Evolutionary conservation across 2,113 vertebrate genomes (phyloP).

Genomic region (Scomber japonicus): DNA sequence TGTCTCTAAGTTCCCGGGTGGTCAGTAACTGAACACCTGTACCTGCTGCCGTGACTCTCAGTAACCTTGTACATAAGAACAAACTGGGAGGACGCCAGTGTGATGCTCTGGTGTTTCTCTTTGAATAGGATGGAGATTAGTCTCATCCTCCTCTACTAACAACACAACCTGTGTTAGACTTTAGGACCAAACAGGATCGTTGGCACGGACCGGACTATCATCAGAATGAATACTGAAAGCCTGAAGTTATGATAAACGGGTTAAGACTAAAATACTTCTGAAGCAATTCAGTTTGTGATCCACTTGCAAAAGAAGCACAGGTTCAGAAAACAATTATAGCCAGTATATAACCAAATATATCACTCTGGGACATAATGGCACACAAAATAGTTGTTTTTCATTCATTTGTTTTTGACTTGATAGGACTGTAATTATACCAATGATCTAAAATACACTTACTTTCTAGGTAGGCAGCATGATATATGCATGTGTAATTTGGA

Average conservation of each 20-base stretch:
- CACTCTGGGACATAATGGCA: too few species aligned
- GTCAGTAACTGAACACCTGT: conserved; percentile 74
- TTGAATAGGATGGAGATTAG: background rate
- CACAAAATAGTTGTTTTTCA: too few species aligned
- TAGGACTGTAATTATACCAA: too few species aligned
- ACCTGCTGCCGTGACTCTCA: conserved; percentile 49
- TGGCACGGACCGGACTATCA: background rate
- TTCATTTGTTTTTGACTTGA: too few species aligned
- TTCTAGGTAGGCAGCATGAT: too few species aligned
- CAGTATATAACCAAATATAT: background rate
- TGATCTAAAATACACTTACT: too few species aligned
- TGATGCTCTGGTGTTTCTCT: conserved; percentile 19
- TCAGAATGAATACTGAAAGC: background rate
- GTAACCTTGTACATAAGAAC: conserved; percentile 49
- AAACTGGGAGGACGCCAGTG: conserved; percentile 1
- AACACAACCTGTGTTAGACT: background rate
- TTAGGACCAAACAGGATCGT: background rate
- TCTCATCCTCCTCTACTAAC: background rate
- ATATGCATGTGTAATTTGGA: too few species aligned
- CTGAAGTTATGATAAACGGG: background rate
- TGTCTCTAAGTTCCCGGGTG: conserved; percentile 62
- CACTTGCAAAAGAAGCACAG: background rate
- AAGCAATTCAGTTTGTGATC: background rate
- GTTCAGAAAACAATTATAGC: background rate
- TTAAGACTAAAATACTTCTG: background rate